Evolutionary conservation across 2,113 vertebrate genomes (phyloP).

Genomic region (Atractosteus spatula): DNA sequence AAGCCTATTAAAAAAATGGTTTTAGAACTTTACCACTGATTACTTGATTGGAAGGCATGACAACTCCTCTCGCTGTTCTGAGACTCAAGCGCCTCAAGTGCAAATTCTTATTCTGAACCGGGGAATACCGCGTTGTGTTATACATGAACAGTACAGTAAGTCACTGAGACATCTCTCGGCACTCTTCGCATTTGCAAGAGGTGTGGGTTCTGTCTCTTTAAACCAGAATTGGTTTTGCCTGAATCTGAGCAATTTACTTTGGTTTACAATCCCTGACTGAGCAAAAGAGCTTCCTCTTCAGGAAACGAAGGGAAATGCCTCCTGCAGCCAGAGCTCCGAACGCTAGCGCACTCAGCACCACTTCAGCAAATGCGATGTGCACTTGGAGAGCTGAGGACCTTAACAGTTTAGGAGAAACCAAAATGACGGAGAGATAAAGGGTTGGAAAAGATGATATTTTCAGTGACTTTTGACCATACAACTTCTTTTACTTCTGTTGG

Average conservation of each 20-base stretch:
- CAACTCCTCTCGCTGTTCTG: too few relatives aligned
- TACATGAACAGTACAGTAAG: too few relatives aligned
- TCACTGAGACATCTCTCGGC: too few relatives aligned
- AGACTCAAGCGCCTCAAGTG: too few relatives aligned
- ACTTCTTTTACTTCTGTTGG: background rate
- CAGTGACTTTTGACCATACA: background rate
- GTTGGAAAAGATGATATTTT: conserved; percentile 7
- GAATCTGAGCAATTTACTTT: conserved; percentile 26
- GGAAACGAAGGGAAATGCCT: conserved; percentile 67
- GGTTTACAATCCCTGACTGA: conserved; percentile 42
- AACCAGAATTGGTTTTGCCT: conserved; percentile 29
- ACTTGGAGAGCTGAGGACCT: conserved; percentile 27
- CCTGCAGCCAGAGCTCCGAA: conserved; percentile 44
- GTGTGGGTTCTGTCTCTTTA: conserved; percentile 39
- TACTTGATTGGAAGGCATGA: too few relatives aligned
- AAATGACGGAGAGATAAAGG: conserved; percentile 14
- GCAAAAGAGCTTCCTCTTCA: conserved; percentile 60
- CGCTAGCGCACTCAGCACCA: conserved; percentile 38
- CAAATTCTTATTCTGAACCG: too few relatives aligned
- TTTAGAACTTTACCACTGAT: too few relatives aligned
- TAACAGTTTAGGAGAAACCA: conserved; percentile 16
- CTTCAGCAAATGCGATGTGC: conserved; percentile 42
- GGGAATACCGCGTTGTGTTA: too few relatives aligned
- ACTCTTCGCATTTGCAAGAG: too few relatives aligned
- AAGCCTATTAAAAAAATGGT: too few relatives aligned